phyloP scores from a whole-genome alignment of 2,113 vertebrate genomes.

The Pimephales promelas region DNA sequence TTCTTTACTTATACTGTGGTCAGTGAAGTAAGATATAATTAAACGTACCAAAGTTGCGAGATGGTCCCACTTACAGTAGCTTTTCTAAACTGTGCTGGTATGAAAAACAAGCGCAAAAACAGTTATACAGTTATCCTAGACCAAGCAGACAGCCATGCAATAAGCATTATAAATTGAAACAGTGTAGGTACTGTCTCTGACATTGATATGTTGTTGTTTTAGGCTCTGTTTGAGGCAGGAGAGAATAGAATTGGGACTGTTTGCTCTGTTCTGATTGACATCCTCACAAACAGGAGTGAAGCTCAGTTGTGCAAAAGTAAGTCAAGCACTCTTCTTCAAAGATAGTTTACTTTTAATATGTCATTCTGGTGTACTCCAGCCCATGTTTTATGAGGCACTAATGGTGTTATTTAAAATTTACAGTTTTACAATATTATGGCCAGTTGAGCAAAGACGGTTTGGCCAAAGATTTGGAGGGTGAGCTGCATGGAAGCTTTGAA shows the following conservation, averaged over 20 bases:
- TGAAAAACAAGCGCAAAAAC: background rate
- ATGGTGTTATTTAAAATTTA: conserved; percentile 56
- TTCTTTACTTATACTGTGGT: background rate
- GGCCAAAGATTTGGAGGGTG: conserved; percentile 82
- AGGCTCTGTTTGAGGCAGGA: conserved; percentile 86
- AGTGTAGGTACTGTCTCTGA: background rate
- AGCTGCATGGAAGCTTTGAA: conserved; percentile 88
- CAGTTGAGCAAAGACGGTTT: conserved; percentile 81
- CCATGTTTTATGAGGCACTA: background rate
- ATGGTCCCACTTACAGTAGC: background rate
- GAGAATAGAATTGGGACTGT: conserved; percentile 77
- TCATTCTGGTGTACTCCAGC: background rate
- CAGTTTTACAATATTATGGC: conserved; percentile 81
- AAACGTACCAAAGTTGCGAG: background rate
- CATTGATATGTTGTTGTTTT: background rate
- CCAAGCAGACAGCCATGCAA: background rate
- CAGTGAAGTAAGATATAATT: background rate
- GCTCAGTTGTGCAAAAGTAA: conserved; percentile 84
- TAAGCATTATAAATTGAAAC: background rate
- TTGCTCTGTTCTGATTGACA: conserved; percentile 73
- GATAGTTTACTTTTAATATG: background rate
- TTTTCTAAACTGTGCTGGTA: background rate
- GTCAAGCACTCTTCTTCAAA: background rate
- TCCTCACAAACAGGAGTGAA: conserved; percentile 81
- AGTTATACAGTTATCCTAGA: background rate